Base-by-base conservation (phyloP, 2,888 invertebrate species). In the Cordylochernes scorpioides region DNA sequence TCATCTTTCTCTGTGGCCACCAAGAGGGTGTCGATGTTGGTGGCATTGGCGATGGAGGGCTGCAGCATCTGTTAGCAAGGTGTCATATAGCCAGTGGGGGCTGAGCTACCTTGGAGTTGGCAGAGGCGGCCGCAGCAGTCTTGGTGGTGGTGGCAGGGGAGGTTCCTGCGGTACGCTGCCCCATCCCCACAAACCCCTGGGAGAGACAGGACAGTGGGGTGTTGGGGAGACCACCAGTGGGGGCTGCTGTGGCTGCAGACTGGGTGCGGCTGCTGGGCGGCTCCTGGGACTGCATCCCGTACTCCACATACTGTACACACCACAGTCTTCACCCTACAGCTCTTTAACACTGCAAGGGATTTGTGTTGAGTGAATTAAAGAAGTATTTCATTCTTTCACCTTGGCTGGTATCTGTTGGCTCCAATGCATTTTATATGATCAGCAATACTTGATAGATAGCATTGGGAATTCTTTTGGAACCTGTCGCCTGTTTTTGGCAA, bases 41-140 rank as follows among this genome's bases (percentile, higher is more conserved):
- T 94, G 0, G 91, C 84, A 49, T 80, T 88, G 2, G 88, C 88
- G 41, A 91, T 88, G 0, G 86, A 88, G 6, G 86, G 86, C 53
- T 43, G 24, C 17, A 35, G 28, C 12, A 24, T 7, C 12, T 21
- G 9, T 21, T n/a, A 32, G 17, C 22, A 18, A n/a, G n/a, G 19
- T 9, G 19, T 19, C 8, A 19, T 19, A 19, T n/a, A n/a, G n/a
- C n/a, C n/a, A n/a, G n/a, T n/a, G n/a, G n/a, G n/a, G n/a, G n/a
- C n/a, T n/a, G n/a, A n/a, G n/a, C n/a, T n/a, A n/a, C n/a, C n/a
- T 38, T 30, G 4, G 69, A 49, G 42, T 59, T 61, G 2, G 56
- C 42, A 27, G 42, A 50, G 3, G 57, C 53, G 15, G 58, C 55
- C n/a, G n/a, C n/a, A n/a, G n/a, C n/a, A 13, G 58, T 58, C 3